A percentile compares a stretch with the other conserved stretches of the same genome.
These are phyloP conservation scores for Saccostrea cuccullata DNA, from an alignment of 1,140 invertebrate genomes.

Conservation along the genomic window DNA sequence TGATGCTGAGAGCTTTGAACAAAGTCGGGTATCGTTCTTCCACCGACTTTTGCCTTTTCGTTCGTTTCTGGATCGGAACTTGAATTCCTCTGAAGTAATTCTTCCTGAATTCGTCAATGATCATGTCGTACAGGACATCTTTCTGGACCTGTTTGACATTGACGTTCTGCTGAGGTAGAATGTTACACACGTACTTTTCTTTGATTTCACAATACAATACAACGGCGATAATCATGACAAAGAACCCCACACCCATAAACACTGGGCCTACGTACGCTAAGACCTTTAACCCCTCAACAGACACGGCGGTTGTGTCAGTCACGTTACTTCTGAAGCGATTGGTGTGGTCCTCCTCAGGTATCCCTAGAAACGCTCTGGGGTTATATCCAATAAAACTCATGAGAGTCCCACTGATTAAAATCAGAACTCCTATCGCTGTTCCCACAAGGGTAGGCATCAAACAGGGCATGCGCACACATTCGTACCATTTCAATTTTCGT, in stretches of 20 bases:
- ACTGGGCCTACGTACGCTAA: constrained; percentile 69
- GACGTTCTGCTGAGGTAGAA: constrained; percentile 63
- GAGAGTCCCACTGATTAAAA: constrained; percentile 54
- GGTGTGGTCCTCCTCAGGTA: constrained; percentile 44
- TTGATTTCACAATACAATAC: constrained; percentile 75
- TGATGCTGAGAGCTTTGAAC: constrained; percentile 63
- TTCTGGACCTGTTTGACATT: constrained; percentile 53
- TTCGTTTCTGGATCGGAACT: constrained; percentile 60
- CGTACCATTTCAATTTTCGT: constrained; percentile 58
- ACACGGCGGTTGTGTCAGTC: neutral
- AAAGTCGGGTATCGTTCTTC: constrained; percentile 58
- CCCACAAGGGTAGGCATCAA: constrained; percentile 61
- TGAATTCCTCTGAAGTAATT: constrained; percentile 72
- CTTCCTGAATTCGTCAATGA: constrained; percentile 71
- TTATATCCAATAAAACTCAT: constrained; percentile 61
- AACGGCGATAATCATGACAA: constrained; percentile 70
- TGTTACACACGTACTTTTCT: constrained; percentile 69
- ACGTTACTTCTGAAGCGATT: constrained; percentile 1
- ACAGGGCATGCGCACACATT: constrained; percentile 67
- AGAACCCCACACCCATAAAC: constrained; percentile 72
- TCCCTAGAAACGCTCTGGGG: constrained; percentile 54
- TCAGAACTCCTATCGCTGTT: constrained; percentile 60
- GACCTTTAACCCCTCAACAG: constrained; percentile 52
- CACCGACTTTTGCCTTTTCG: constrained; percentile 47
- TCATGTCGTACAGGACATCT: constrained; percentile 67